Conservation (phyloP, 2,113 vertebrate species). For the Amblyopsis rosae region DNA sequence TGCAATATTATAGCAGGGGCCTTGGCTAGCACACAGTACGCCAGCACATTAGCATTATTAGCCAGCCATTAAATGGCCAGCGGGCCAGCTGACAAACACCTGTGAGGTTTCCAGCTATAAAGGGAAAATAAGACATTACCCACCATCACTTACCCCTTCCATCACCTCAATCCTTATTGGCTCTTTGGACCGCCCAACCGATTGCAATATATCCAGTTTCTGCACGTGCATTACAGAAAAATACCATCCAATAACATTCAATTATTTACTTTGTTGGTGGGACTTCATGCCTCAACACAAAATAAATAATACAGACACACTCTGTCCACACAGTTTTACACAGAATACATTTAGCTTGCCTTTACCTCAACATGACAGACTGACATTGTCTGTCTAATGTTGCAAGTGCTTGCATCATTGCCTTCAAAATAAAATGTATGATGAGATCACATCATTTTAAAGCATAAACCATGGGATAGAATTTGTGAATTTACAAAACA, state of each 20-base stretch:
- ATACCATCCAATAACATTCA: neutral
- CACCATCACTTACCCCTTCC: neutral
- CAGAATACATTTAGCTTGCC: neutral
- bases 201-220: neutral
- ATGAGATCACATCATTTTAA: slow-evolving; percentile 12
- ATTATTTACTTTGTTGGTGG: neutral
- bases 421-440: slow-evolving; percentile 7
- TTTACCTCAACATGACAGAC: slow-evolving; percentile 8
- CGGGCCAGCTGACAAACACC: slow-evolving; percentile 74
- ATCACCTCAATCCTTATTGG: neutral
- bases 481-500: no score
- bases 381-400: slow-evolving; percentile 7
- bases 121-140: slow-evolving; percentile 17
- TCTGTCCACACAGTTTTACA: neutral
- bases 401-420: slow-evolving; percentile 50
- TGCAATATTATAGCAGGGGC: neutral
- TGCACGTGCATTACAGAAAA: neutral
- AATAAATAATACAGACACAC: slow-evolving; percentile 3
- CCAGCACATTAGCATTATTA: slow-evolving; percentile 19
- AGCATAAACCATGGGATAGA: neutral
- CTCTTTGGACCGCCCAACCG: slow-evolving; percentile 1
- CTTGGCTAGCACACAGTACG: slow-evolving; percentile 22
- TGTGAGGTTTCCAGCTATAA: slow-evolving; percentile 46
- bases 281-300: neutral
- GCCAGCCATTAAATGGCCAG: slow-evolving; percentile 26